Percentiles rank a stretch among this genome's conserved stretches.
Conservation (phyloP, 2,113 vertebrate species). For the Zootoca vivipara region DNA sequence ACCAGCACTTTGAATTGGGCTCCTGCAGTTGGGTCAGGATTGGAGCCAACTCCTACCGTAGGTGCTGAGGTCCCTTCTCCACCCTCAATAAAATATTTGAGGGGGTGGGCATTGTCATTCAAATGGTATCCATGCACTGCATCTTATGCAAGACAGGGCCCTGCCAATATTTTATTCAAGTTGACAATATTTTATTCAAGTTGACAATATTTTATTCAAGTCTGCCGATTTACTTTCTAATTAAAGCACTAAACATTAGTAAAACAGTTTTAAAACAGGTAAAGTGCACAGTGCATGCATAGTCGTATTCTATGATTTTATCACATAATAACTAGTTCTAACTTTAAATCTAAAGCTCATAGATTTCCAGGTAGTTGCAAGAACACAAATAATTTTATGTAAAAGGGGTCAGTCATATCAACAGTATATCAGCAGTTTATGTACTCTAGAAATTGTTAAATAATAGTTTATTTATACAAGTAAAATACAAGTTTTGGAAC, state of each 20-base stretch:
- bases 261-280: not conserved
- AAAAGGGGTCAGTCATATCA: not conserved
- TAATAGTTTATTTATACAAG: not conserved
- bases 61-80: too few species aligned
- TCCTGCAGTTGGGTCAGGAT: too few species aligned
- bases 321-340: not conserved
- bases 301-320: not conserved
- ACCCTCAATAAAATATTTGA: too few species aligned
- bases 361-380: not conserved
- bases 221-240: not conserved
- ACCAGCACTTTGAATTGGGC: too few species aligned
- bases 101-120: too few species aligned
- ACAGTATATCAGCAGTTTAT: not conserved
- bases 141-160: too few species aligned
- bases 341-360: not conserved
- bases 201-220: too few species aligned
- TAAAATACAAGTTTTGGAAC: not conserved
- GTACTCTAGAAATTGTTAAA: constrained; percentile 8
- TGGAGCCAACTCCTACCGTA: too few species aligned
- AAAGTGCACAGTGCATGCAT: not conserved
- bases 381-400: not conserved
- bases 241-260: not conserved
- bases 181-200: too few species aligned
- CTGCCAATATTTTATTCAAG: too few species aligned
- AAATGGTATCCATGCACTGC: too few species aligned